Base-by-base conservation (phyloP, 2,113 vertebrate species). In the Amphiprion percula region DNA sequence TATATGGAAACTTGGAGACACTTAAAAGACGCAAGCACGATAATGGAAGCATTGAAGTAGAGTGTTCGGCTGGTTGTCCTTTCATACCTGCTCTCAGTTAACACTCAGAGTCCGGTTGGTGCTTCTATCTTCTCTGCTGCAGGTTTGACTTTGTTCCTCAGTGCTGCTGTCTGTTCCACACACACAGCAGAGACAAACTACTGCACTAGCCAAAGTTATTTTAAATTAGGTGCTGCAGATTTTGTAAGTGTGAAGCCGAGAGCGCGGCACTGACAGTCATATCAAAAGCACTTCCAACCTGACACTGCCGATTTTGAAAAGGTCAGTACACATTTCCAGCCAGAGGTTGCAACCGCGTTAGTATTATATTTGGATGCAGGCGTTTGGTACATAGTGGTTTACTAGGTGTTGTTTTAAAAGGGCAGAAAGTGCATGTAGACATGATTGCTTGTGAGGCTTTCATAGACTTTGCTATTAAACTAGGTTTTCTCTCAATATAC, bases 251-350 rank as follows among this genome's bases (percentile, higher is more conserved):
- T 1, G 15, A 44, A 53, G 56, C 53, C 1, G 16, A 24, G 11
- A 52, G 59, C 47, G 50, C 2, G 5, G 30, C 41, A n/a, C 61
- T 1, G 0, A 17, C 26, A 39, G 5, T 66, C 26, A 8, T 65
- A 65, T 68, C 39, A 65, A 21, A 68, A 26, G 15, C 52, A 49
- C 8, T 11, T 68, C 26, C 49, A 44, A 1, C 5, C 64, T 26
- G 63, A 56, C 39, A 21, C 47, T 37, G 41, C 55, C 53, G 61
- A 26, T 49, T 21, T 26, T 54, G 59, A 77, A 79, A 80, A 87
- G 76, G 56, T 83, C 77, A 69, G 11, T 30, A 21, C 68, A 83
- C 59, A 73, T 68, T 79, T 63, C 16, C 33, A 71, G 49, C 69
- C 66, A 63, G 56, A 55, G 79, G 79, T 53, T 21, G 14, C 60